Conservation (phyloP, 2,888 invertebrate genomes). For the Chymomyza procnemis region DNA sequence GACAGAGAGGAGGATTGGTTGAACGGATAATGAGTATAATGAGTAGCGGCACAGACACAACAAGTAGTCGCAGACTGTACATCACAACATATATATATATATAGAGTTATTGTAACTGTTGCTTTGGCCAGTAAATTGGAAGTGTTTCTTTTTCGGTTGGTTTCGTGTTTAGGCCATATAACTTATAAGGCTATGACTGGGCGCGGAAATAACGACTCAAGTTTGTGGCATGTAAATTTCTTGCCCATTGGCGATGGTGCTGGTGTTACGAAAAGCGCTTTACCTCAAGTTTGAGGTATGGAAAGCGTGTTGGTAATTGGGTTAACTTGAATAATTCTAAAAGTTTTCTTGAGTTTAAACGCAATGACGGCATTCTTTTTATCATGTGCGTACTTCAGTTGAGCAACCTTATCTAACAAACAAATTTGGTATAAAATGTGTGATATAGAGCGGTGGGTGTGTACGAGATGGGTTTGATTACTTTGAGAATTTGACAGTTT, state of each 20-base stretch:
- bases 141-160: neutral
- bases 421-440: no score
- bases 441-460: no score
- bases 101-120: neutral
- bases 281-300: neutral
- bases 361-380: no score
- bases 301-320: neutral
- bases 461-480: no score
- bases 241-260: neutral
- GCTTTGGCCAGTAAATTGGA: neutral
- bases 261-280: no score
- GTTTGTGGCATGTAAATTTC: neutral
- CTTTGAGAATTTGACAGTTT: no score
- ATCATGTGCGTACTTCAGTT: neutral
- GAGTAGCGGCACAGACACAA: constrained; percentile 38
- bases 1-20: neutral
- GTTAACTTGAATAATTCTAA: neutral
- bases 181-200: neutral
- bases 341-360: neutral
- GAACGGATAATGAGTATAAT: constrained; percentile 47
- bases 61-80: constrained; percentile 34
- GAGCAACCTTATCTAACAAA: neutral
- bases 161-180: neutral
- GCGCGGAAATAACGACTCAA: neutral
- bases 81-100: neutral